These are phyloP conservation scores for Mustela nigripes DNA, from an alignment of 2,113 vertebrate genomes.

Conservation along the genomic window DNA sequence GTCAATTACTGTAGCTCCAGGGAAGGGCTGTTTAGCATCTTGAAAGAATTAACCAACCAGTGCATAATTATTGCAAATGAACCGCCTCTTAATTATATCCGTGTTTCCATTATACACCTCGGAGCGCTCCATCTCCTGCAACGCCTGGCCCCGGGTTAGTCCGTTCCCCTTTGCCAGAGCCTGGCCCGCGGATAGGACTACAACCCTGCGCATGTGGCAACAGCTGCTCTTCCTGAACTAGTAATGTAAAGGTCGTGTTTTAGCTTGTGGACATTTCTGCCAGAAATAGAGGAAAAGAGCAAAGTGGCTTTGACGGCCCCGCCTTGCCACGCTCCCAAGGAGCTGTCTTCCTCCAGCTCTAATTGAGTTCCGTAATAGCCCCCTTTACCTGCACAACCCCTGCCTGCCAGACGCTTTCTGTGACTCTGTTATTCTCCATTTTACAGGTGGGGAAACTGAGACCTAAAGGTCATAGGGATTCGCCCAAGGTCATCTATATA, in stretches of 20 bases:
- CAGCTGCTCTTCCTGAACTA: background rate
- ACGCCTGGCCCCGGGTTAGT: background rate
- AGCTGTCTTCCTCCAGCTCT: background rate
- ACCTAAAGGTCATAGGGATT: background rate
- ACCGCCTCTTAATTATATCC: slow-evolving; percentile 62
- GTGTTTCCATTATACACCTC: background rate
- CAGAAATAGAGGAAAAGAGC: background rate
- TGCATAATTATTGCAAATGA: slow-evolving; percentile 34
- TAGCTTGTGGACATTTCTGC: background rate
- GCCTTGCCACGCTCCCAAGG: rapidly evolving
- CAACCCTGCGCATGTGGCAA: rapidly evolving
- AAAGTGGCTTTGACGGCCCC: background rate
- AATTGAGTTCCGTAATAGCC: background rate
- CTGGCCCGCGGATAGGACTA: rapidly evolving
- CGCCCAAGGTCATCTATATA: background rate
- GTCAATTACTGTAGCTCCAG: slow-evolving; percentile 47
- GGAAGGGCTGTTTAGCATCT: slow-evolving; percentile 73
- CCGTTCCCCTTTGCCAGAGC: background rate
- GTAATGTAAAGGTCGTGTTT: background rate
- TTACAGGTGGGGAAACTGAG: background rate
- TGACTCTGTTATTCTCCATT: background rate
- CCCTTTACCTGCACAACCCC: rapidly evolving
- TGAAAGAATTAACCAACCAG: slow-evolving; percentile 65
- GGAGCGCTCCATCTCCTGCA: background rate
- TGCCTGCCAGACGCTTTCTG: rapidly evolving